Conservation (phyloP, 2,888 invertebrate genomes). For the Sacculina carcini region DNA sequence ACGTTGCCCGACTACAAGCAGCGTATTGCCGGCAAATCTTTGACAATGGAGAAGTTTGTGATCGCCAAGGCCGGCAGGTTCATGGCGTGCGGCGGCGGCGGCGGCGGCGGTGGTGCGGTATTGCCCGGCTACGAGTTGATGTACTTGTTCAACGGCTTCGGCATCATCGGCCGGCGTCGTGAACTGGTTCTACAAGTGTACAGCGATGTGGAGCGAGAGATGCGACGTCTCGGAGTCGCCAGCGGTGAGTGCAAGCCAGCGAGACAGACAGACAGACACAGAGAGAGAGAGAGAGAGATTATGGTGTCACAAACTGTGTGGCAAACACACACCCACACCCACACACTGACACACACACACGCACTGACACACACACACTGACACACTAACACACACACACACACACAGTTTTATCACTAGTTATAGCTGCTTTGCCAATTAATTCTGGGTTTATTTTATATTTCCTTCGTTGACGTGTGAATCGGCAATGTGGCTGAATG, state of each 20-base stretch:
- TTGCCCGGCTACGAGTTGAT: slow-evolving; percentile 66
- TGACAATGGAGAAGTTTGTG: slow-evolving; percentile 90
- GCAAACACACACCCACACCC: too few species aligned
- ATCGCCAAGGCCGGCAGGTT: slow-evolving; percentile 59
- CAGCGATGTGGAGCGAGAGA: slow-evolving; percentile 31
- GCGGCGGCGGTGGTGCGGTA: slow-evolving; percentile 39
- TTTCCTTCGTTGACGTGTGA: neutral
- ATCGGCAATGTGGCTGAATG: neutral
- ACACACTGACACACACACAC: too few species aligned
- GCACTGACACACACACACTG: too few species aligned
- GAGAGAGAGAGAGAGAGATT: too few species aligned
- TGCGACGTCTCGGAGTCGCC: slow-evolving; percentile 17
- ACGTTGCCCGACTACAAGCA: slow-evolving; percentile 42
- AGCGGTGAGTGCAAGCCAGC: slow-evolving; percentile 17
- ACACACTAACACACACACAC: too few species aligned
- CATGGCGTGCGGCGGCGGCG: slow-evolving; percentile 37
- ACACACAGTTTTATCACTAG: too few species aligned
- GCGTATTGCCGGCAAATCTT: slow-evolving; percentile 77
- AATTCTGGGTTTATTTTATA: neutral
- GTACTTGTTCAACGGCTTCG: slow-evolving; percentile 78
- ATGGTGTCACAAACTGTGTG: too few species aligned
- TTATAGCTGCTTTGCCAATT: too few species aligned
- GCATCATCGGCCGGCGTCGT: slow-evolving; percentile 43
- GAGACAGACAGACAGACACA: too few species aligned
- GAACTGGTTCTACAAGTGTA: slow-evolving; percentile 27